A percentile compares a stretch with the other conserved stretches of the same genome.
phyloP scores from a whole-genome alignment of 1,140 invertebrate genomes.

The Orchestia grillus region DNA sequence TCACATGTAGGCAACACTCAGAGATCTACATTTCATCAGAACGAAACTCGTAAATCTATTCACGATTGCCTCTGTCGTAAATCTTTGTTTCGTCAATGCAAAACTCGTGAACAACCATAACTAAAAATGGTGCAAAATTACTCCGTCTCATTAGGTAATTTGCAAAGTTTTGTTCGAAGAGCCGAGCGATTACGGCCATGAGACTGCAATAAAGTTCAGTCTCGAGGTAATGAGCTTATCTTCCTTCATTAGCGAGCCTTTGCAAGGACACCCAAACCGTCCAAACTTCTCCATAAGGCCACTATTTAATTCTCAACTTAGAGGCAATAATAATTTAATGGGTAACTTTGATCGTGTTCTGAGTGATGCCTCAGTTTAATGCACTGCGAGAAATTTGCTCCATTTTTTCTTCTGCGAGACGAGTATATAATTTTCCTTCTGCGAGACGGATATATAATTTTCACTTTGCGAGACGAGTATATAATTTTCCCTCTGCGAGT shows the following conservation, averaged over 20 bases:
- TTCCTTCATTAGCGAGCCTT: conserved; percentile 53
- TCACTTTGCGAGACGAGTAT: no score
- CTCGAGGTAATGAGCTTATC: conserved; percentile 53
- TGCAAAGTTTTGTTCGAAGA: background rate
- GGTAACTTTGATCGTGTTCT: background rate
- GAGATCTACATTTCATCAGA: background rate
- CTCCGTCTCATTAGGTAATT: background rate
- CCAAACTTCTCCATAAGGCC: conserved; percentile 39
- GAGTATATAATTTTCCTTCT: background rate
- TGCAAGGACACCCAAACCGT: background rate
- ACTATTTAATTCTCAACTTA: conserved; percentile 15
- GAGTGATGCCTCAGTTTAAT: background rate
- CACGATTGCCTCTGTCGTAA: background rate
- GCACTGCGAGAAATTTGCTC: background rate
- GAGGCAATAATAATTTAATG: conserved; percentile 12
- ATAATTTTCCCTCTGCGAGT: background rate
- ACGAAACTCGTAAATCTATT: background rate
- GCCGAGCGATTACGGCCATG: conserved; percentile 20
- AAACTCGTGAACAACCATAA: background rate
- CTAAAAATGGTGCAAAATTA: background rate
- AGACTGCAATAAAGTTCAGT: conserved; percentile 49
- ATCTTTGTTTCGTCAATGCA: background rate
- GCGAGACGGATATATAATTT: no score
- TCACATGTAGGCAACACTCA: no score
- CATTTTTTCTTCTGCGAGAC: background rate